Evolutionary conservation across 2,113 vertebrate species (phyloP), one percentile per base, ranked within the genome.

Genomic region (Raphicerus campestris): DNA sequence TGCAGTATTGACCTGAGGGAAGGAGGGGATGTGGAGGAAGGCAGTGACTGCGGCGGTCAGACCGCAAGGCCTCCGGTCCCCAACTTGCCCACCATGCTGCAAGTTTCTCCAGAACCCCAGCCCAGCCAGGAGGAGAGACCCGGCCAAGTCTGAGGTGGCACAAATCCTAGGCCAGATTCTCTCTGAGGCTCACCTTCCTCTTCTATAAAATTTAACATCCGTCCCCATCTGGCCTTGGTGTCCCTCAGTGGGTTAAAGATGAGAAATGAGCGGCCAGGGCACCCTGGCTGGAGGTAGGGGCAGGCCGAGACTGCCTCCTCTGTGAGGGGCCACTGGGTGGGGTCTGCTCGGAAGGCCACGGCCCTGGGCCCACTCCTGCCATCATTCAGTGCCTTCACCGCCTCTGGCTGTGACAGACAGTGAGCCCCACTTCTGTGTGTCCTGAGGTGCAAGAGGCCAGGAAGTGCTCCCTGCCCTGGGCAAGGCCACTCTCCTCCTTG

Each of bases 1-100:
- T 99, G 97, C 99, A 99, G 97, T 99, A 99, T 97, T 99, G 99
- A 98, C 99, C 99, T 99, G 92, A 93, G 42, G 10, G 90, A 87
- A 83, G 7, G 49, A 60, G 20, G 56, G 49, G 78, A 87, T 0
- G 0, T 10, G 35, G 47, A 17, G n/a, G 55, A 7, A 56, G 84
- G 78, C 19, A 24, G 13, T 30, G n/a, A 91, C 15, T 6, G 45
- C 4, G 4, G 84, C 0, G 4, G 19, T 58, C 9, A 85, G 58
- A 15, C 13, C 0, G 0, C 0, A 4, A 26, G 10, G 24, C 2
- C 45, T 24, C 15, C 1, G 0, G 24, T 17, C 56, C 11, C 53
- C 58, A 20, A 39, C 22, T 61, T 19, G 47, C 51, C 15, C 16
- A 70, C 4, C 17, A n/a, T 49, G 22, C 30, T 22, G 20, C 10